A percentile compares a stretch with the other conserved stretches of the same genome.
phyloP scores from a whole-genome alignment of 2,888 invertebrate species.

The Hofmannophila pseudospretella region DNA sequence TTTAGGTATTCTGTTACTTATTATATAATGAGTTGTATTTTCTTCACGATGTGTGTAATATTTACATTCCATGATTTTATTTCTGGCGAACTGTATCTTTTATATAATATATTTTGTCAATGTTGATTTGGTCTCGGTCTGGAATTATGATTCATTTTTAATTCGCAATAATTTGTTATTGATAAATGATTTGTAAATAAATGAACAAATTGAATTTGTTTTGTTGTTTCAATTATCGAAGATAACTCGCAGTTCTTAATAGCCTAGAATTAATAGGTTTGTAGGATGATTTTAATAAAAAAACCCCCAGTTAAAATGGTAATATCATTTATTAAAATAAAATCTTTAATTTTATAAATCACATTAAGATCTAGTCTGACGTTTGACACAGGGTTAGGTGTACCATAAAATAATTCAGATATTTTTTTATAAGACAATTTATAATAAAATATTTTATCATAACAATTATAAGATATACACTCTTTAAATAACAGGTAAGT shows the following conservation, averaged over 20 bases:
- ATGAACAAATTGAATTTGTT: slow-evolving; percentile 22
- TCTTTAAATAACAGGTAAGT: slow-evolving; percentile 28
- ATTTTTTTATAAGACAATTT: not conserved
- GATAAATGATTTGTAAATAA: slow-evolving; percentile 47
- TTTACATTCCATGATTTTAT: slow-evolving; percentile 18
- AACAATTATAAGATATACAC: slow-evolving; percentile 9
- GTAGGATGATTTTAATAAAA: too few relatives aligned
- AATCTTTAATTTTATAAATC: not conserved
- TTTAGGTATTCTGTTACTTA: slow-evolving; percentile 19
- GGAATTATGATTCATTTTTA: slow-evolving; percentile 6
- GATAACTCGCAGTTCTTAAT: too few relatives aligned
- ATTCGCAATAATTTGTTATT: slow-evolving; percentile 15
- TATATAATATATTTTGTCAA: not conserved
- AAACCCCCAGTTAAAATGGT: slow-evolving; percentile 2
- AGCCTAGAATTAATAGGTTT: too few relatives aligned
- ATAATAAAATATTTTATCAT: not conserved
- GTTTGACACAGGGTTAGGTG: slow-evolving; percentile 4
- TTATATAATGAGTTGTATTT: not conserved
- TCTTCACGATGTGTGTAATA: not conserved
- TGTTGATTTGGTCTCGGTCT: not conserved
- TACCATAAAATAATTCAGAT: slow-evolving; percentile 1
- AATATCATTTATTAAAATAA: slow-evolving; percentile 8
- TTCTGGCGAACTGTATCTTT: not conserved
- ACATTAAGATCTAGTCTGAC: slow-evolving; percentile 1
- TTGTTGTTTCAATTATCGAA: too few relatives aligned